Conservation (phyloP, 2,113 vertebrate genomes). For the Rutilus rutilus region DNA sequence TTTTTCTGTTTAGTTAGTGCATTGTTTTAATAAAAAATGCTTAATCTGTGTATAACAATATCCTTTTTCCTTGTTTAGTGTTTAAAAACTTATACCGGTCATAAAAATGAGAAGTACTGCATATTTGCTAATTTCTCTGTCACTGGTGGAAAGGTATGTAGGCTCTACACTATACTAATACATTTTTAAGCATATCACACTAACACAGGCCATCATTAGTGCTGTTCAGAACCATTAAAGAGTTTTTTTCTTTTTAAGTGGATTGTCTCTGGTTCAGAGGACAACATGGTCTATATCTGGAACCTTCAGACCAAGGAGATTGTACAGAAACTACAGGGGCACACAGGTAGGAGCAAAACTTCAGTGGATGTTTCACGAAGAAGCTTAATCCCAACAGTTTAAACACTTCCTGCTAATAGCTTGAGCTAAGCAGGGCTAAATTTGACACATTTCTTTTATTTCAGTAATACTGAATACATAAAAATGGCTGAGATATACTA, state of each 20-base stretch:
- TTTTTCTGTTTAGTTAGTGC: neutral
- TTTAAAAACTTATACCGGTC: slow-evolving; percentile 97
- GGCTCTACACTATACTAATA: neutral
- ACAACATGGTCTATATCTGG: slow-evolving; percentile 99
- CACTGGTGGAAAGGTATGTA: slow-evolving; percentile 92
- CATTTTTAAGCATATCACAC: neutral
- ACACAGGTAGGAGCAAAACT: slow-evolving; percentile 83
- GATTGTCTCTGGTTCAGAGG: slow-evolving; percentile 98
- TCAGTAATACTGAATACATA: neutral
- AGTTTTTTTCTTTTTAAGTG: slow-evolving; percentile 74
- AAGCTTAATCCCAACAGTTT: neutral
- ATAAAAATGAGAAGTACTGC: slow-evolving; percentile 99
- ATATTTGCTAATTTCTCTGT: slow-evolving; percentile 99
- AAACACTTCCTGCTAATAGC: neutral
- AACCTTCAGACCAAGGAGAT: slow-evolving; percentile 99
- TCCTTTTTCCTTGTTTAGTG: slow-evolving; percentile 79
- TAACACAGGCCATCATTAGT: neutral
- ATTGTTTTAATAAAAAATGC: neutral
- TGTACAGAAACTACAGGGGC: slow-evolving; percentile 97
- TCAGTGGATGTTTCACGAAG: neutral
- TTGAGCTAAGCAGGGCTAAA: neutral
- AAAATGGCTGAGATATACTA: too few relatives aligned
- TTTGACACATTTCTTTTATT: neutral
- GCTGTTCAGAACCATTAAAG: neutral
- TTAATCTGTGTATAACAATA: neutral